Evolutionary conservation across 2,113 vertebrate genomes (phyloP).

Genomic region (Phalacrocorax pelagicus): DNA sequence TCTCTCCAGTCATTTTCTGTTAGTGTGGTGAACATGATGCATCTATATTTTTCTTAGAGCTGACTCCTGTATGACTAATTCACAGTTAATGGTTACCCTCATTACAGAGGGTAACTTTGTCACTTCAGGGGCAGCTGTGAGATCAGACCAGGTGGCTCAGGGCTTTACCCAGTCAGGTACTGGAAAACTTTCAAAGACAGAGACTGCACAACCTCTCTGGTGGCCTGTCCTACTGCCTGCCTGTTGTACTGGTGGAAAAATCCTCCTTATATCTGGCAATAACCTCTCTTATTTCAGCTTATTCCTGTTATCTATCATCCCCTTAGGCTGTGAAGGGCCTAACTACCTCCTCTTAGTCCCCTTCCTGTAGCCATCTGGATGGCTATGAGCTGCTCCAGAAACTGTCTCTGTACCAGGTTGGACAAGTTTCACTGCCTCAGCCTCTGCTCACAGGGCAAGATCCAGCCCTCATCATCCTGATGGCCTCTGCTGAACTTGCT

Average conservation of each 20-base stretch:
- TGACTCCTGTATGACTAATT: neutral
- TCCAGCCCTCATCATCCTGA: neutral
- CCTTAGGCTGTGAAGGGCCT: neutral
- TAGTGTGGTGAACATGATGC: neutral
- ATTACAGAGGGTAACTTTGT: neutral
- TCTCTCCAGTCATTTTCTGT: neutral
- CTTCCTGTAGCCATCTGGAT: neutral
- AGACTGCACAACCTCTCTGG: neutral
- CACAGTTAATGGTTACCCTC: neutral
- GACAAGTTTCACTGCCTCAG: neutral
- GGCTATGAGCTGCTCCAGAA: neutral
- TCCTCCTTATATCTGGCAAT: neutral
- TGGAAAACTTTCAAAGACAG: neutral
- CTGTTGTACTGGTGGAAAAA: neutral
- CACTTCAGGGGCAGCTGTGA: neutral
- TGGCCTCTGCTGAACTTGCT: neutral
- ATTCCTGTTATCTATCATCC: neutral
- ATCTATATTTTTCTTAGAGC: neutral
- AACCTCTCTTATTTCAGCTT: neutral
- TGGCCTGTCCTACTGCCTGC: neutral
- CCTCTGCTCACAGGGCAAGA: accelerated
- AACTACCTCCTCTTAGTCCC: neutral
- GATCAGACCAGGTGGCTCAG: neutral
- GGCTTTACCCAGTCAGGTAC: neutral
- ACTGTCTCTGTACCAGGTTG: neutral